Evolutionary conservation across 2,113 vertebrate species (phyloP).

Genomic region (Megalops atlanticus): DNA sequence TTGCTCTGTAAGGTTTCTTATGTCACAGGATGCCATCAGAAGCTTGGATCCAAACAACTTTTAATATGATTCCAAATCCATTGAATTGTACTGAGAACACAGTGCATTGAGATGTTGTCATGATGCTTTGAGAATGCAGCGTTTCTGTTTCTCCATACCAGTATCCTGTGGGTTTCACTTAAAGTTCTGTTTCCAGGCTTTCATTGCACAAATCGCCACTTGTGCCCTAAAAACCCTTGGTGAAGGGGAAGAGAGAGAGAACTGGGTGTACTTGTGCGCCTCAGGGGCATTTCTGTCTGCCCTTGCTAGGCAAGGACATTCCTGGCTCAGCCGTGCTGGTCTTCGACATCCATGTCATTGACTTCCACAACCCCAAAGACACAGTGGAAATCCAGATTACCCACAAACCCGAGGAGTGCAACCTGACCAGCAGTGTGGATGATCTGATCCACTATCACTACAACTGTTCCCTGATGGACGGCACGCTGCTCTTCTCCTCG

Average conservation of each 20-base stretch:
- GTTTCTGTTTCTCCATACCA: not conserved
- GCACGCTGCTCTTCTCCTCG: slow-evolving; percentile 91
- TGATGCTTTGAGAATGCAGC: too few relatives aligned
- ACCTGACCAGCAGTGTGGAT: slow-evolving; percentile 68
- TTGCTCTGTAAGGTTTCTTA: too few relatives aligned
- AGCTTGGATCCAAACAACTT: too few relatives aligned
- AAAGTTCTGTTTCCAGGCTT: not conserved
- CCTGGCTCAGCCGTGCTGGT: slow-evolving; percentile 85
- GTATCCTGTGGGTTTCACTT: not conserved
- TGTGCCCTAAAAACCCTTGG: too few relatives aligned
- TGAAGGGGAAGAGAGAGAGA: too few relatives aligned
- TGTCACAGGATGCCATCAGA: not conserved
- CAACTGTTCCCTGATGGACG: slow-evolving; percentile 91
- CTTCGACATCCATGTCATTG: slow-evolving; percentile 86
- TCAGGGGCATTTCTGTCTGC: slow-evolving; percentile 2
- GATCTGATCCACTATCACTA: slow-evolving; percentile 91
- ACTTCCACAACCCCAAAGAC: slow-evolving; percentile 93
- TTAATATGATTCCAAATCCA: too few relatives aligned
- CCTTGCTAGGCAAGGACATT: slow-evolving; percentile 78
- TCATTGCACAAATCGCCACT: too few relatives aligned
- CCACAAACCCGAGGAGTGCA: slow-evolving; percentile 77
- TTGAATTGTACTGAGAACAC: too few relatives aligned
- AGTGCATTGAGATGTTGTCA: not conserved
- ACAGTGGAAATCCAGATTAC: slow-evolving; percentile 70
- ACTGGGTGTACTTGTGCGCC: too few relatives aligned